Conservation (phyloP, 2,797 vertebrate genomes). For the Hyperoplus lanceolatus region DNA sequence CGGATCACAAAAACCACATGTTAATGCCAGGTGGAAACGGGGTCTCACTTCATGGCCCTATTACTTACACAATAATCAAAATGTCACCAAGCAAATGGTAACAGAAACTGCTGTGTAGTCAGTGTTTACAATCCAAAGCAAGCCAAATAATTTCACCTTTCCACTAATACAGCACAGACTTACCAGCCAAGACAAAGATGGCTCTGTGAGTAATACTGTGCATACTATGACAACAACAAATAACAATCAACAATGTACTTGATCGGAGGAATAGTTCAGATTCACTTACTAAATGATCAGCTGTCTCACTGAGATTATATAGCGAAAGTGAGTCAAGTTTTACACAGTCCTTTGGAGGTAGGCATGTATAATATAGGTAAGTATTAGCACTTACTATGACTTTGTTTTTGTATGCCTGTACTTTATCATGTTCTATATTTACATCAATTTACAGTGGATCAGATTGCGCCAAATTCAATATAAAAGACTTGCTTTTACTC, state of each 20-base stretch:
- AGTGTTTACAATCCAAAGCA: conserved; percentile 17
- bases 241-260: conserved; percentile 18
- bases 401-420: neutral
- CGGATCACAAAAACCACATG: no score
- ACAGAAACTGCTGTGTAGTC: conserved; percentile 6
- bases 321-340: neutral
- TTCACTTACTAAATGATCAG: neutral
- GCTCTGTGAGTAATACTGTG: conserved; percentile 13
- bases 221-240: conserved; percentile 28
- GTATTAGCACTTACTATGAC: neutral
- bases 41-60: neutral
- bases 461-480: conserved; percentile 1
- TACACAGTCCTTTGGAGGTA: neutral
- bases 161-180: conserved; percentile 27
- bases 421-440: conserved; percentile 32
- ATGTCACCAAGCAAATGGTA: conserved; percentile 9
- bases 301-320: neutral
- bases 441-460: conserved; percentile 14
- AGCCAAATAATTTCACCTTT: conserved; percentile 28
- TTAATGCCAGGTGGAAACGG: no score
- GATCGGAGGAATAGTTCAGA: conserved; percentile 7
- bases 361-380: neutral
- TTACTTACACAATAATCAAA: conserved; percentile 20
- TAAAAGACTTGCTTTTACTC: conserved; percentile 31
- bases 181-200: conserved; percentile 12